These are phyloP conservation scores for Megaceryle maxima DNA, from an alignment of 2,113 vertebrate genomes.

Conservation along the genomic window DNA sequence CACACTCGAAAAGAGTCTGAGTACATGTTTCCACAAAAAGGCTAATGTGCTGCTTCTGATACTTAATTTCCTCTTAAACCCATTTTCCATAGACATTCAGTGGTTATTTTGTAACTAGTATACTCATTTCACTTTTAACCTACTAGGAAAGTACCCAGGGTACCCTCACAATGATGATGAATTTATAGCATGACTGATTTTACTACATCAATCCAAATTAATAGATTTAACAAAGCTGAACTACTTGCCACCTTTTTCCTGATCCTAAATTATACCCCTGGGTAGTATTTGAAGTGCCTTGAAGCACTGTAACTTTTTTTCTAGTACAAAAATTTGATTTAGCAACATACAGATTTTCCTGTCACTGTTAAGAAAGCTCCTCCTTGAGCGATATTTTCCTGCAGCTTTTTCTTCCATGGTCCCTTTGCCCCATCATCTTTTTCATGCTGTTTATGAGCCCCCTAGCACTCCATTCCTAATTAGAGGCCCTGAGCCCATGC, in stretches of 20 bases:
- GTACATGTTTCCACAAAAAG: neutral
- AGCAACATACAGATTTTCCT: neutral
- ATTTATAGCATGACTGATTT: neutral
- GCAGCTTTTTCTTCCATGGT: neutral
- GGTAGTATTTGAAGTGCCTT: neutral
- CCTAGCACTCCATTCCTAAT: neutral
- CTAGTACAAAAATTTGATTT: neutral
- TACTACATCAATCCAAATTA: neutral
- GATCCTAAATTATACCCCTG: neutral
- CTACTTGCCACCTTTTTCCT: neutral
- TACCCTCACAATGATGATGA: neutral
- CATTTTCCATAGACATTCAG: neutral
- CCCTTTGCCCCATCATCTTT: neutral
- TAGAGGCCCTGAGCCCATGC: neutral
- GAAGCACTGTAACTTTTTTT: neutral
- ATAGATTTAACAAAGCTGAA: neutral
- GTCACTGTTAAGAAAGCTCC: neutral
- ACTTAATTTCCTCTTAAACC: neutral
- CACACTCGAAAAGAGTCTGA: neutral
- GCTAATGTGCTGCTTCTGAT: neutral
- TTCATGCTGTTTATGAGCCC: accelerated
- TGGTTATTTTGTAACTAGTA: neutral
- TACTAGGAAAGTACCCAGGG: neutral
- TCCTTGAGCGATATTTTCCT: neutral
- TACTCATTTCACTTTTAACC: neutral